Conservation (phyloP, 2,888 invertebrate genomes). For the Gryllus longicercus region DNA sequence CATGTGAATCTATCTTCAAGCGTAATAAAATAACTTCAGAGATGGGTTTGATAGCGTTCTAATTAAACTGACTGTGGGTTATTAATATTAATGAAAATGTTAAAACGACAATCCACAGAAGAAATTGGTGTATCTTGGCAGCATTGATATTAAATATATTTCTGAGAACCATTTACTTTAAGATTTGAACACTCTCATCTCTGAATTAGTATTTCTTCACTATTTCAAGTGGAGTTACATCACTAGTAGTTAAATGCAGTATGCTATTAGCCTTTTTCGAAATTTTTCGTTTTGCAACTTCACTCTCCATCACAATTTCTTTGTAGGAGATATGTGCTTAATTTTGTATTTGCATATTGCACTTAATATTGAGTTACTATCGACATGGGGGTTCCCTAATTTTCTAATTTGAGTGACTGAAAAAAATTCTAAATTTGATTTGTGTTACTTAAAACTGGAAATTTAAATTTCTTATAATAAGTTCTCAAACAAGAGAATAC, state of each 20-base stretch:
- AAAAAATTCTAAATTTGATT: not conserved
- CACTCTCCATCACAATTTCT: not conserved
- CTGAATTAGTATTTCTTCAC: slow-evolving; percentile 11
- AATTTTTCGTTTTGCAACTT: not conserved
- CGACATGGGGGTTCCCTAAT: not conserved
- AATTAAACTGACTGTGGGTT: no score
- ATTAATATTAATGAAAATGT: no score
- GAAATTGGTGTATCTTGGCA: no score
- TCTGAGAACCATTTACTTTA: not conserved
- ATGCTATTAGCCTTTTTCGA: not conserved
- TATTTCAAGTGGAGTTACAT: not conserved
- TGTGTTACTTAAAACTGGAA: no score
- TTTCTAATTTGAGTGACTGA: not conserved
- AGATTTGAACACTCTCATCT: not conserved
- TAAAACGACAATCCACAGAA: no score
- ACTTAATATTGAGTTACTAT: not conserved
- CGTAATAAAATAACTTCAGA: not conserved
- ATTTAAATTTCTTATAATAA: not conserved
- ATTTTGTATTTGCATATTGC: not conserved
- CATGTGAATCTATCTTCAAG: slow-evolving; percentile 3
- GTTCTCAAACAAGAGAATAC: not conserved
- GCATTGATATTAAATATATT: no score
- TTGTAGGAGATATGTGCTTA: not conserved
- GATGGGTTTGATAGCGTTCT: not conserved
- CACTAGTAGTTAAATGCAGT: not conserved